A percentile compares a stretch with the other conserved stretches of the same genome.
These are phyloP conservation scores for Cotesia glomerata DNA, from an alignment of 1,140 invertebrate genomes.

Conservation along the genomic window DNA sequence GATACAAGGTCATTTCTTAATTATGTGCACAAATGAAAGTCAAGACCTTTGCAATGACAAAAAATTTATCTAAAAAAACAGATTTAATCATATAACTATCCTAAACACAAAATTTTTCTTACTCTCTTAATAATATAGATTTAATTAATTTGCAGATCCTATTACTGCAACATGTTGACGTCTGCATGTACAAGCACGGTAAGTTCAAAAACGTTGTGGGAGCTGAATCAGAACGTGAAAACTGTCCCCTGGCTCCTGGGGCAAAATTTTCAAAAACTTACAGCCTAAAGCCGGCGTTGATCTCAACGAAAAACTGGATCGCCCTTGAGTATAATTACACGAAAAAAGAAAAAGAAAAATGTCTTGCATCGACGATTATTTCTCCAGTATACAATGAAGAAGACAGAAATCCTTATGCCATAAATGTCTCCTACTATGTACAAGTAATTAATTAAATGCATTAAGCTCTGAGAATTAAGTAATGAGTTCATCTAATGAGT, in stretches of 20 bases:
- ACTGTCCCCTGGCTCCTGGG: slow-evolving; percentile 71
- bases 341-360: slow-evolving; percentile 71
- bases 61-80: no score
- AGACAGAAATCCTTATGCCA: slow-evolving; percentile 85
- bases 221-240: slow-evolving; percentile 75
- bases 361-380: slow-evolving; percentile 73
- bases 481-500: neutral
- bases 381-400: slow-evolving; percentile 67
- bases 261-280: slow-evolving; percentile 70
- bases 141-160: slow-evolving; percentile 69
- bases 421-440: slow-evolving; percentile 89
- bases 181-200: slow-evolving; percentile 98
- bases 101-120: neutral
- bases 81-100: no score
- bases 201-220: slow-evolving; percentile 99
- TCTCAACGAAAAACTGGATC: slow-evolving; percentile 82
- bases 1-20: no score
- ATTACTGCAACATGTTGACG: slow-evolving; percentile 96
- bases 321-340: slow-evolving; percentile 78
- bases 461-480: neutral
- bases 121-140: neutral
- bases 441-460: slow-evolving; percentile 65
- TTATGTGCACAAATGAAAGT: no score
- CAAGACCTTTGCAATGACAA: no score
- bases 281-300: slow-evolving; percentile 73